A percentile compares a stretch with the other conserved stretches of the same genome.
Evolutionary conservation across 2,888 invertebrate species (phyloP).

Genomic region (Nomada fucata): DNA sequence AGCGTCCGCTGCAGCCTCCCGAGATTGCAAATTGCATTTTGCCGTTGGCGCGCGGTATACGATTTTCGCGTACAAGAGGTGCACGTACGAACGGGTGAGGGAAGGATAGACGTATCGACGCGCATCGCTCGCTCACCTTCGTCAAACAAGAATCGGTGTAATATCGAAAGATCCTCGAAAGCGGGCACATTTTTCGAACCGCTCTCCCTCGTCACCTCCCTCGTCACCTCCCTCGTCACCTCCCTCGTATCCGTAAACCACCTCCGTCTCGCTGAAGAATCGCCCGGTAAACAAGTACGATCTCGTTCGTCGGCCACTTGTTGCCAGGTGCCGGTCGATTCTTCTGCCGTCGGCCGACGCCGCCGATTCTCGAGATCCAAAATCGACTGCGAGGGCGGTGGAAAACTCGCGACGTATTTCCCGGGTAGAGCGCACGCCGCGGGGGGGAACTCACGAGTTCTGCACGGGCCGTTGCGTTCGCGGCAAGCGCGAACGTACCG

Average conservation of each 20-base stretch:
- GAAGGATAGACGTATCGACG: not conserved
- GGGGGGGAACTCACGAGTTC: not conserved
- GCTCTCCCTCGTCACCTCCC: no score
- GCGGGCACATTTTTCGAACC: no score
- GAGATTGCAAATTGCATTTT: slow-evolving; percentile 30
- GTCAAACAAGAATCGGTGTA: not conserved
- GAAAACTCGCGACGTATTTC: slow-evolving; percentile 24
- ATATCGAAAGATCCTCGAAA: no score
- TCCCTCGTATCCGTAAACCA: not conserved
- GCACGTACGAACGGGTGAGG: not conserved
- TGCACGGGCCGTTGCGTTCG: not conserved
- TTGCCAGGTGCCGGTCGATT: slow-evolving; percentile 17
- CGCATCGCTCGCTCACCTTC: not conserved
- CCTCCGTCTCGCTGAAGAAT: not conserved
- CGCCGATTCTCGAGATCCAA: not conserved
- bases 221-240: not conserved
- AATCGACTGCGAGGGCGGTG: not conserved
- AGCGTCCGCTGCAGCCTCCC: slow-evolving; percentile 60
- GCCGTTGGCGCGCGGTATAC: slow-evolving; percentile 23
- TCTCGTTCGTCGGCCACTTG: slow-evolving; percentile 14
- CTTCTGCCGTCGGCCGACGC: not conserved
- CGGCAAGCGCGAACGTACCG: not conserved
- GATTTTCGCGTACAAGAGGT: slow-evolving; percentile 47
- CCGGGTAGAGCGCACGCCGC: no score
- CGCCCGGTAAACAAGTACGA: not conserved